A percentile compares a stretch with the other conserved stretches of the same genome.
Conservation (phyloP, 2,113 vertebrate genomes). For the Caretta caretta region DNA sequence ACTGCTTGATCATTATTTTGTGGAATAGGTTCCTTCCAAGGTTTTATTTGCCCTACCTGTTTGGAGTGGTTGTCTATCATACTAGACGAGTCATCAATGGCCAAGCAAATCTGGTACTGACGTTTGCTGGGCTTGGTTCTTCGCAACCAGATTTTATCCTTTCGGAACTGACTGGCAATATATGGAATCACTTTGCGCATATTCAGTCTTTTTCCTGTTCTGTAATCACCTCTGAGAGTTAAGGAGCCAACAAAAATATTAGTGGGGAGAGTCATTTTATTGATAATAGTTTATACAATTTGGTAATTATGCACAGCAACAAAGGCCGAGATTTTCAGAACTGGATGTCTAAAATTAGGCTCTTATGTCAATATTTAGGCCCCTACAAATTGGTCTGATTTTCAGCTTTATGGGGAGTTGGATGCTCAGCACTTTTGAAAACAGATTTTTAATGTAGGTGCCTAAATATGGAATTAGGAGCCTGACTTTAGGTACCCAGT, state of each 20-base stretch:
- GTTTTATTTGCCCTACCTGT: constrained; percentile 83
- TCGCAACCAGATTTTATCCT: constrained; percentile 98
- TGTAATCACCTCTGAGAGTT: constrained; percentile 91
- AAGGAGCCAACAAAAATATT: background rate
- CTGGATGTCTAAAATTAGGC: background rate
- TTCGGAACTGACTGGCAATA: constrained; percentile 97
- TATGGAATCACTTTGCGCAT: constrained; percentile 99
- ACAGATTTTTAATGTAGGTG: background rate
- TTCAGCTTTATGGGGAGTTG: background rate
- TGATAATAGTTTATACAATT: background rate
- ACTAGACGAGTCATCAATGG: constrained; percentile 97
- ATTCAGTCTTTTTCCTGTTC: constrained; percentile 96
- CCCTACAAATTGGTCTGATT: background rate
- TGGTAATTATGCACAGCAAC: background rate
- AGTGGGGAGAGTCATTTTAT: background rate
- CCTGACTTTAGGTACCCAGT: background rate
- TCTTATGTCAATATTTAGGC: background rate
- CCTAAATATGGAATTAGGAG: background rate
- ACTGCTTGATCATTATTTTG: background rate
- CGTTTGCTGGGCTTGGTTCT: constrained; percentile 98
- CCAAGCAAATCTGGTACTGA: constrained; percentile 97
- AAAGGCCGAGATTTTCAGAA: background rate
- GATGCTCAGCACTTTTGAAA: background rate
- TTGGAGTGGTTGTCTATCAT: constrained; percentile 99
- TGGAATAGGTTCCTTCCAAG: background rate